A percentile compares a stretch with the other conserved stretches of the same genome.
Conservation (phyloP, 2,888 invertebrate genomes). For the Nephrotoma guestfalica region DNA sequence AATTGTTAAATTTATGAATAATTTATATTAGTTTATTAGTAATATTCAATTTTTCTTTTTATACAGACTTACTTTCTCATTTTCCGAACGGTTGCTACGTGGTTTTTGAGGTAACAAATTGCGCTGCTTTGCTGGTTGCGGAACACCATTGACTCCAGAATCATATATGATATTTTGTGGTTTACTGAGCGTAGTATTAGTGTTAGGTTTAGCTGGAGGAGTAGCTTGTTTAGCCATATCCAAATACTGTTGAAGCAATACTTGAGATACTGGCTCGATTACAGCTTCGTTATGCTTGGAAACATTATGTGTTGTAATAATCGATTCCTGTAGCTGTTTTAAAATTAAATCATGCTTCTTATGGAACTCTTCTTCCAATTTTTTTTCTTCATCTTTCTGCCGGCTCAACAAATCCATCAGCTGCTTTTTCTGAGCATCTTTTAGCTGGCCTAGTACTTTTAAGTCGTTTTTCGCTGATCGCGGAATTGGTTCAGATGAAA, state of each 20-base stretch:
- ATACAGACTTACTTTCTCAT: background rate
- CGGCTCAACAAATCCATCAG: background rate
- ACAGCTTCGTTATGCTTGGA: conserved; percentile 35
- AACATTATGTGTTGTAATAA: conserved; percentile 49
- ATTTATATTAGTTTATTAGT: background rate
- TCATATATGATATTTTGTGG: background rate
- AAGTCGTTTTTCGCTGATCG: background rate
- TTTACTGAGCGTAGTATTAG: background rate
- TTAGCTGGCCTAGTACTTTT: background rate
- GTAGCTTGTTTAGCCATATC: background rate
- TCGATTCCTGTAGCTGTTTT: conserved; percentile 43
- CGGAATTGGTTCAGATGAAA: background rate
- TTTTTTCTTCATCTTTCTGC: background rate
- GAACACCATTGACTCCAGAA: background rate
- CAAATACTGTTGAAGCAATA: background rate
- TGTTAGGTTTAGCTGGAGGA: background rate
- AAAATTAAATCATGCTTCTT: background rate
- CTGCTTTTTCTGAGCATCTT: background rate
- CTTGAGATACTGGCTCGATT: conserved; percentile 4
- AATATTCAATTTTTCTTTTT: background rate
- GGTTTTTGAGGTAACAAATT: background rate
- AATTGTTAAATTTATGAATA: background rate
- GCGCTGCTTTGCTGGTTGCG: background rate
- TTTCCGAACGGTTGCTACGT: background rate
- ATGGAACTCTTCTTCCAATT: background rate